Conservation (phyloP, 2,888 invertebrate genomes). For the Acleris literana region DNA sequence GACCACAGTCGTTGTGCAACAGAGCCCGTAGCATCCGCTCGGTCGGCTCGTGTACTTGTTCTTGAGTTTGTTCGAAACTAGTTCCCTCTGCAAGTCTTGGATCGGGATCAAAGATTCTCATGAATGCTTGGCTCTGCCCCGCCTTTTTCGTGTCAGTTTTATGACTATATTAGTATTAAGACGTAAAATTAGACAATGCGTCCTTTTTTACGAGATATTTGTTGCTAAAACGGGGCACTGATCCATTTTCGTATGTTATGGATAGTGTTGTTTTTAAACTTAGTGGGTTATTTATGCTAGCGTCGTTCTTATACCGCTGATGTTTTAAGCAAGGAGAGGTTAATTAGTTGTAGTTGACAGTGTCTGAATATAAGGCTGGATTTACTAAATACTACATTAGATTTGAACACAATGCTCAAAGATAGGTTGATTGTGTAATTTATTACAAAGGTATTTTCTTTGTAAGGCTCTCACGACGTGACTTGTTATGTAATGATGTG, state of each 20-base stretch:
- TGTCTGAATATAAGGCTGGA: too few relatives aligned
- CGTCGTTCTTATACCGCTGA: too few relatives aligned
- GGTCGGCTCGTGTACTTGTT: slow-evolving; percentile 5
- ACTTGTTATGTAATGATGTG: too few relatives aligned
- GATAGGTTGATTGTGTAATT: too few relatives aligned
- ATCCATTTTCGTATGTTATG: too few relatives aligned
- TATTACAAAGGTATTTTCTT: too few relatives aligned
- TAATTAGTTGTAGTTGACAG: too few relatives aligned
- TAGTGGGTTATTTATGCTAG: too few relatives aligned
- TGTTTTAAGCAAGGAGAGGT: too few relatives aligned
- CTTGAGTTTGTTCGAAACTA: slow-evolving; percentile 21
- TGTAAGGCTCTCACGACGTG: too few relatives aligned
- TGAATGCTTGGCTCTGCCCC: background rate
- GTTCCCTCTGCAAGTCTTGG: slow-evolving; percentile 5
- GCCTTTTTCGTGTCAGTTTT: slow-evolving; percentile 23
- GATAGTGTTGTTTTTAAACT: background rate
- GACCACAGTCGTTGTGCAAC: background rate
- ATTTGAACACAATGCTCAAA: too few relatives aligned
- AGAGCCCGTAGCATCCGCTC: background rate
- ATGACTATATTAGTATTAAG: slow-evolving; percentile 1
- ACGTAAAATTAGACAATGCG: slow-evolving; percentile 16
- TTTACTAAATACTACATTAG: too few relatives aligned
- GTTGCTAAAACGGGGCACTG: background rate
- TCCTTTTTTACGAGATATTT: background rate
- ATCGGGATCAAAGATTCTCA: slow-evolving; percentile 21